Conservation (phyloP, 2,888 invertebrate genomes). For the Ptilodon capucinus region DNA sequence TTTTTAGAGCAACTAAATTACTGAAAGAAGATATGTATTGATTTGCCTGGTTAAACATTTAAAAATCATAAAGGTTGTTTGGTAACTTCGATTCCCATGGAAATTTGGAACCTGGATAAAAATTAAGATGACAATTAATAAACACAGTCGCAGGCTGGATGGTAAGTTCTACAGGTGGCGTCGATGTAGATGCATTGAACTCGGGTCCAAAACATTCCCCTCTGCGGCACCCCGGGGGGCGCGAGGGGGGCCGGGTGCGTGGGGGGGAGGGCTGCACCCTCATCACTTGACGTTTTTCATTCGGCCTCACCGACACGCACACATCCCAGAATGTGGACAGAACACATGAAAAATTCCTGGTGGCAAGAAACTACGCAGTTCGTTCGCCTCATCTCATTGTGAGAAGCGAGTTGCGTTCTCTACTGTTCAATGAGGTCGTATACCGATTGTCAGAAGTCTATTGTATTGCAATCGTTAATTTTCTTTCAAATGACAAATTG, state of each 20-base stretch:
- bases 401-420: conserved; percentile 40
- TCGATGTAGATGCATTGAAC: conserved; percentile 62
- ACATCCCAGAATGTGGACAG: conserved; percentile 36
- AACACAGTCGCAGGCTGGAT: background rate
- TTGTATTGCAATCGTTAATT: conserved; percentile 14
- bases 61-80: too few species aligned
- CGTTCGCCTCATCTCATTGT: conserved; percentile 57
- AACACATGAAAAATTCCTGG: conserved; percentile 51
- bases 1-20: too few species aligned
- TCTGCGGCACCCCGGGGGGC: conserved; percentile 32
- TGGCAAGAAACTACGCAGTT: conserved; percentile 58
- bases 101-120: too few species aligned
- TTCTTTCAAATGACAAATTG: background rate
- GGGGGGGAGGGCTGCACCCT: conserved; percentile 46
- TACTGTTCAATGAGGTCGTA: conserved; percentile 39
- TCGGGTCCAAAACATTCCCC: conserved; percentile 58
- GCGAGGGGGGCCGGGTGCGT: too few species aligned
- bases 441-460: conserved; percentile 32
- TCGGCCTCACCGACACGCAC: conserved; percentile 40
- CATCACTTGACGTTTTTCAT: conserved; percentile 55
- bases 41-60: too few species aligned
- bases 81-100: too few species aligned
- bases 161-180: conserved; percentile 51
- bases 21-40: too few species aligned
- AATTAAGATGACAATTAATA: background rate